Evolutionary conservation across 2,113 vertebrate genomes (phyloP).

Genomic region (Delphinapterus leucas): DNA sequence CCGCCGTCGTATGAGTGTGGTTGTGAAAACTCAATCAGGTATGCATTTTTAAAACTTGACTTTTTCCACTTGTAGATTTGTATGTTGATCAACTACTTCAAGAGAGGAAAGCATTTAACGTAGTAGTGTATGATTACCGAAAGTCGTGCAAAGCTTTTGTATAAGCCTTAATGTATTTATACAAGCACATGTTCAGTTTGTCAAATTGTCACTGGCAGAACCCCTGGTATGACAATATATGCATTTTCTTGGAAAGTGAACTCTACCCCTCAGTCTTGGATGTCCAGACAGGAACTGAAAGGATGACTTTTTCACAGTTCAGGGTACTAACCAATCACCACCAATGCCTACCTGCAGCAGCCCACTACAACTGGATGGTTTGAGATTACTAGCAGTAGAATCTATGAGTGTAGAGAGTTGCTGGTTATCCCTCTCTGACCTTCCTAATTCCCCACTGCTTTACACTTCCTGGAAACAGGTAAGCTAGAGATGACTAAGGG

Average conservation of each 20-base stretch:
- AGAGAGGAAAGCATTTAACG: background rate
- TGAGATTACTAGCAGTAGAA: background rate
- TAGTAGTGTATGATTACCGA: background rate
- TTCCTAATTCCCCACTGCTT: background rate
- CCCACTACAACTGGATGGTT: background rate
- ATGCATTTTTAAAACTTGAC: slow-evolving; percentile 34
- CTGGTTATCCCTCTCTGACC: background rate
- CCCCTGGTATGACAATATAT: background rate
- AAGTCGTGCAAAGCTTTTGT: background rate
- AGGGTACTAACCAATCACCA: background rate
- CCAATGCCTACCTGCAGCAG: background rate
- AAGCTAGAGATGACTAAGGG: background rate
- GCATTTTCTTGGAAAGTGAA: background rate
- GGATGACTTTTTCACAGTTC: background rate
- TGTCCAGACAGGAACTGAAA: background rate
- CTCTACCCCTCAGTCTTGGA: background rate
- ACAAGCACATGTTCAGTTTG: background rate
- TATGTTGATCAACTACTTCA: background rate
- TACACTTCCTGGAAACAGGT: background rate
- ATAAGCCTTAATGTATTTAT: background rate
- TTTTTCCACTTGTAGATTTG: slow-evolving; percentile 1
- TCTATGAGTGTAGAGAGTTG: background rate
- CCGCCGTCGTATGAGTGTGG: slow-evolving; percentile 97
- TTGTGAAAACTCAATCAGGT: slow-evolving; percentile 90
- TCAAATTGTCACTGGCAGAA: background rate